phyloP scores from a whole-genome alignment of 2,888 invertebrate genomes.

The Saturnia japonica region DNA sequence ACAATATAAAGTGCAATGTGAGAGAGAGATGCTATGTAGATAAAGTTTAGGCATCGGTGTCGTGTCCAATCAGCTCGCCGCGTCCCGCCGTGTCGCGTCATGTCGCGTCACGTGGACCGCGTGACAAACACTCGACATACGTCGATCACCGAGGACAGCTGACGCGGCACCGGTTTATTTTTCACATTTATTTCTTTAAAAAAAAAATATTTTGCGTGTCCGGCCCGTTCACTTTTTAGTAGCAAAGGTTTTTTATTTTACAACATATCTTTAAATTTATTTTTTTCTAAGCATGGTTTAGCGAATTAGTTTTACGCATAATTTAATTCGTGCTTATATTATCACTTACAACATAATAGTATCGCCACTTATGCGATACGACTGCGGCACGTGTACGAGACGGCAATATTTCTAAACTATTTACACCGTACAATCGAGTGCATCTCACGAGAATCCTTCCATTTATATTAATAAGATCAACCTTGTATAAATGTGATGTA shows the following conservation, averaged over 20 bases:
- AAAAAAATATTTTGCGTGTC: neutral
- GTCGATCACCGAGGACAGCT: slow-evolving; percentile 12
- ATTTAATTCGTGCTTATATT: too few relatives aligned
- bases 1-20: neutral
- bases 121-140: neutral
- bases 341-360: too few relatives aligned
- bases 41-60: neutral
- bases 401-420: neutral
- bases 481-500: neutral
- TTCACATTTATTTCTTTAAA: neutral
- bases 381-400: neutral
- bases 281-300: slow-evolving; percentile 16
- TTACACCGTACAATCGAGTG: neutral
- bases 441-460: neutral
- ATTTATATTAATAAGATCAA: neutral
- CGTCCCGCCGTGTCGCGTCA: neutral
- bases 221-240: neutral
- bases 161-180: slow-evolving; percentile 10
- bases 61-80: neutral
- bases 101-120: neutral
- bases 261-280: neutral
- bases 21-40: neutral
- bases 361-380: neutral
- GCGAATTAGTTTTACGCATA: neutral
- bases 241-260: slow-evolving; percentile 6